These are phyloP conservation scores for Adelognathus sp. DNA, from an alignment of 2,888 invertebrate genomes.

Conservation along the genomic window DNA sequence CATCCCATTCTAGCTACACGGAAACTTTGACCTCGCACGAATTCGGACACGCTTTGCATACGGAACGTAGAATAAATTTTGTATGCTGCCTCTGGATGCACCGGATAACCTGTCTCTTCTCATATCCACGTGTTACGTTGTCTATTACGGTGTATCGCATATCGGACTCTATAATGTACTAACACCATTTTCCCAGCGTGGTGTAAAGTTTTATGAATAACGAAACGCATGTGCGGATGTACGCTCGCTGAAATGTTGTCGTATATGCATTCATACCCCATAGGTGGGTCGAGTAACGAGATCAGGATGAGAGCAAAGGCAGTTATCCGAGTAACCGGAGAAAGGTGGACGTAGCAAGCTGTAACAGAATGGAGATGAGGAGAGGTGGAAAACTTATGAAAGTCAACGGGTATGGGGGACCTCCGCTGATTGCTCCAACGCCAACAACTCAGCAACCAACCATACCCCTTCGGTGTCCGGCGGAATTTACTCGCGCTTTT, in stretches of 20 bases:
- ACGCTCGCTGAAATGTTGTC: too few relatives aligned
- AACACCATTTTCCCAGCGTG: neutral
- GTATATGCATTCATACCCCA: too few relatives aligned
- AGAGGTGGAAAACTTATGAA: slow-evolving; percentile 2
- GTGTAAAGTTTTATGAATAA: neutral
- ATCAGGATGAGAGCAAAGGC: too few relatives aligned
- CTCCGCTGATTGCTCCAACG: slow-evolving; percentile 67
- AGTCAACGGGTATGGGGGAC: slow-evolving; percentile 59
- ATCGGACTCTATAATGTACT: neutral
- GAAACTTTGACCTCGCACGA: slow-evolving; percentile 48
- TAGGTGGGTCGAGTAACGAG: too few relatives aligned
- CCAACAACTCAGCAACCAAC: neutral
- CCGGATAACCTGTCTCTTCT: too few relatives aligned
- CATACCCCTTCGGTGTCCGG: slow-evolving; percentile 10
- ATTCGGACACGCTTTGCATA: slow-evolving; percentile 7
- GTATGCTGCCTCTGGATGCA: neutral
- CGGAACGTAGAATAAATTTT: slow-evolving; percentile 36
- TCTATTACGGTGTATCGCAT: neutral
- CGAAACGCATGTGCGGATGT: neutral
- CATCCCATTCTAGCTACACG: neutral
- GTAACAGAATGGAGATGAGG: neutral
- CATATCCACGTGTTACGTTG: neutral
- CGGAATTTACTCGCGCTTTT: slow-evolving; percentile 61
- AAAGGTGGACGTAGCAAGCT: slow-evolving; percentile 58
- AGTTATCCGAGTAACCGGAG: too few relatives aligned